Conservation (phyloP, 92 coral and sea anemone genomes). For the Isaurus tuberculatus region DNA sequence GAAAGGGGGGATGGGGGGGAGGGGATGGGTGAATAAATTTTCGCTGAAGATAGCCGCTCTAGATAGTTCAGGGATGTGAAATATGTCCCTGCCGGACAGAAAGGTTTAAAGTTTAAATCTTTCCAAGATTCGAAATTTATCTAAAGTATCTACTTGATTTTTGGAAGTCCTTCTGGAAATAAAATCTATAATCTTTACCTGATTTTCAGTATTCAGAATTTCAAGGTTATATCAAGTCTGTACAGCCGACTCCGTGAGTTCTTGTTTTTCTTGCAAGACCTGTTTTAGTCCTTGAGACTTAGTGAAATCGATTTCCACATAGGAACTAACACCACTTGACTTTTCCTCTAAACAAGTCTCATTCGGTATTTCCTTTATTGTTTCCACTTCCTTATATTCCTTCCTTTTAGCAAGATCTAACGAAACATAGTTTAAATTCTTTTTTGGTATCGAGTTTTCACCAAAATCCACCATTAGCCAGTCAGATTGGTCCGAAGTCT, state of each 20-base stretch:
- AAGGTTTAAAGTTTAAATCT: too few relatives aligned
- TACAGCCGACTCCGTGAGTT: constrained; percentile 29
- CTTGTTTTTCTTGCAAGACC: constrained; percentile 64
- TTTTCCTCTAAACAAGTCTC: constrained; percentile 71
- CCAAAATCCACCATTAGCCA: constrained; percentile 4
- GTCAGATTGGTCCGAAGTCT: not conserved
- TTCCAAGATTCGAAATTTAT: too few relatives aligned
- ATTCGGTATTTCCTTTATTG: not conserved
- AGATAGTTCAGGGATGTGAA: too few relatives aligned
- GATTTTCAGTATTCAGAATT: not conserved
- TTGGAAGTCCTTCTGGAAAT: not conserved
- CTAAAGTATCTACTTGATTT: not conserved
- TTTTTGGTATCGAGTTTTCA: not conserved
- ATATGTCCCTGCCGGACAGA: not conserved
- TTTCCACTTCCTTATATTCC: not conserved
- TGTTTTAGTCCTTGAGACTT: constrained; percentile 87
- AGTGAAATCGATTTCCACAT: constrained; percentile 86
- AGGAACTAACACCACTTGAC: constrained; percentile 44
- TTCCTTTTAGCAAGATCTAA: constrained; percentile 21
- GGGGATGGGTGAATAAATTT: too few relatives aligned
- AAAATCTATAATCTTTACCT: not conserved
- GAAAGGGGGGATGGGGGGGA: too few relatives aligned
- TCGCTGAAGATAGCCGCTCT: too few relatives aligned
- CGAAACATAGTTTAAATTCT: constrained; percentile 31
- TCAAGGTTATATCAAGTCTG: not conserved